Evolutionary conservation across 2,888 invertebrate species (phyloP).

Genomic region (Drosophila anomelani): DNA sequence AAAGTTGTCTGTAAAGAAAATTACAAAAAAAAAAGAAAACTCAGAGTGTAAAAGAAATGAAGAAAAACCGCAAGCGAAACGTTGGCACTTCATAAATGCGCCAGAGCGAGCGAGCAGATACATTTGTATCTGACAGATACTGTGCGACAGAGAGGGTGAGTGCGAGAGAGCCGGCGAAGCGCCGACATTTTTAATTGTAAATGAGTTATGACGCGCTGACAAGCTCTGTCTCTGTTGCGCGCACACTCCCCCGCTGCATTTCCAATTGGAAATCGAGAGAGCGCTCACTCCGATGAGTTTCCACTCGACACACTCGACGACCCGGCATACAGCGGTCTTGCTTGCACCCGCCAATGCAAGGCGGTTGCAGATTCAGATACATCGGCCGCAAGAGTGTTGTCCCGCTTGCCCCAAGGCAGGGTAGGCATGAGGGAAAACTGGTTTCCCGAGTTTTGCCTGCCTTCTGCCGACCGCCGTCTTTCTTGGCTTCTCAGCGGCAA

Average conservation of each 20-base stretch:
- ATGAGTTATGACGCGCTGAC: conserved; percentile 77
- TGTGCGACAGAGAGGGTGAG: conserved; percentile 6
- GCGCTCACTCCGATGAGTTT: conserved; percentile 49
- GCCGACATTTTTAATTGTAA: conserved; percentile 84
- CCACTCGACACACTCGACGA: conserved; percentile 36
- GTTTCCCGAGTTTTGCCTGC: conserved; percentile 62
- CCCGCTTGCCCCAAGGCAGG: conserved; percentile 45
- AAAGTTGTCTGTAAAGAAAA: conserved; percentile 60
- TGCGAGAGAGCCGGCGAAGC: conserved; percentile 59
- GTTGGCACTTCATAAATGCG: conserved; percentile 83
- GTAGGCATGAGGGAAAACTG: conserved; percentile 60
- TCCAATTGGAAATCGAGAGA: conserved; percentile 65
- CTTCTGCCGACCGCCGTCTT: conserved; percentile 24
- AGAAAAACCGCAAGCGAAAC: conserved; percentile 83
- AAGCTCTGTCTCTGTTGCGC: conserved; percentile 47
- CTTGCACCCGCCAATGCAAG: conserved; percentile 35
- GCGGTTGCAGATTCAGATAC: neutral
- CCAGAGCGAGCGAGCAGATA: conserved; percentile 40
- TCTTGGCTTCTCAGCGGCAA: conserved; percentile 65
- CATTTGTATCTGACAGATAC: conserved; percentile 1
- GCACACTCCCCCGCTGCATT: conserved; percentile 55
- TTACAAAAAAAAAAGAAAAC: neutral
- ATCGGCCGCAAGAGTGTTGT: neutral
- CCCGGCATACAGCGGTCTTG: conserved; percentile 35
- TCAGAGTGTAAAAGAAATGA: conserved; percentile 45